Evolutionary conservation across 2,113 vertebrate species (phyloP).

Genomic region (Atlantisia rogersi): DNA sequence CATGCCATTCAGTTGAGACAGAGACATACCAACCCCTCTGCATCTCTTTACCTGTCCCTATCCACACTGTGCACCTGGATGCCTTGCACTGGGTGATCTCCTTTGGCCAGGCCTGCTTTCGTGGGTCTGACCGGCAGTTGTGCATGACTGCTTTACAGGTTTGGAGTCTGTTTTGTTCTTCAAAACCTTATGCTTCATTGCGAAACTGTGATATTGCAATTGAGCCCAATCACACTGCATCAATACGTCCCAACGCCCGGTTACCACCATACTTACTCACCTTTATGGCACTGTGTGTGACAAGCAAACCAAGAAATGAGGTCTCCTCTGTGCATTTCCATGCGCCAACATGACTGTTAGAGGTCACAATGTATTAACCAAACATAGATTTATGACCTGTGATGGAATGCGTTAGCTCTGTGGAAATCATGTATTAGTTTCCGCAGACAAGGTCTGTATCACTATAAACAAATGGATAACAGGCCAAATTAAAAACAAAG

Average conservation of each 20-base stretch:
- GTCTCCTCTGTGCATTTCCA: background rate
- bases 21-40: rapidly evolving
- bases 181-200: background rate
- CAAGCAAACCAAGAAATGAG: background rate
- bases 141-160: background rate
- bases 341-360: background rate
- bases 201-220: background rate
- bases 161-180: background rate
- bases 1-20: no score
- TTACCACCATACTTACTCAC: background rate
- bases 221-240: background rate
- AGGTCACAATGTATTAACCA: background rate
- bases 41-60: background rate
- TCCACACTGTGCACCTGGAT: no score
- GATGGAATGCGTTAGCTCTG: background rate
- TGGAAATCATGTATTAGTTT: background rate
- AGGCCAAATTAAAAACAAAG: background rate
- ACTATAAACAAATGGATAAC: background rate
- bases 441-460: background rate
- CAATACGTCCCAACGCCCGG: background rate
- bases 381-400: background rate
- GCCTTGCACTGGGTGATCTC: background rate
- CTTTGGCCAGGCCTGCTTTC: background rate
- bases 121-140: background rate
- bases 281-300: background rate